Percentiles rank a stretch among this genome's conserved stretches.
These are phyloP conservation scores for Drosophila rhopaloa DNA, from an alignment of 1,140 invertebrate species.

Conservation along the genomic window DNA sequence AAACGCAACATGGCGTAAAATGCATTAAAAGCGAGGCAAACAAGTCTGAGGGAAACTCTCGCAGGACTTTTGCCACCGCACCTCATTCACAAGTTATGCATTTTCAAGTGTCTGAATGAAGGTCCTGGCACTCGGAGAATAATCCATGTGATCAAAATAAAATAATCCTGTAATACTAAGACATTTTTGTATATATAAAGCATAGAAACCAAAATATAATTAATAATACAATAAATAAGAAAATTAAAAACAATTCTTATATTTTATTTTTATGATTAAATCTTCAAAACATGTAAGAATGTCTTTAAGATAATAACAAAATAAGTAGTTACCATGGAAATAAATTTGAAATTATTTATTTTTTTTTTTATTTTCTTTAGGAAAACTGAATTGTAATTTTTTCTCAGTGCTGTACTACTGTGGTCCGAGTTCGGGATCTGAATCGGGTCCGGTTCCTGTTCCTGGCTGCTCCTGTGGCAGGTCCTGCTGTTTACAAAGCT, in stretches of 20 bases:
- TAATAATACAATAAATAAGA: too few relatives aligned
- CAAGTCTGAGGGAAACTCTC: constrained; percentile 44
- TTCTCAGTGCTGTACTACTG: not conserved
- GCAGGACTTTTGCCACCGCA: constrained; percentile 23
- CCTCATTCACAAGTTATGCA: constrained; percentile 72
- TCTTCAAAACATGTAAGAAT: too few relatives aligned
- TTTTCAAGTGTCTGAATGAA: constrained; percentile 68
- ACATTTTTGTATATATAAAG: too few relatives aligned
- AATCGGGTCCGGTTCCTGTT: constrained; percentile 18
- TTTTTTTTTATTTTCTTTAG: too few relatives aligned
- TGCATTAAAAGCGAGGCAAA: constrained; percentile 79
- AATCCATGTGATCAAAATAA: not conserved
- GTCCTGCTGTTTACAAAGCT: constrained; percentile 75
- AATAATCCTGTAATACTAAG: too few relatives aligned
- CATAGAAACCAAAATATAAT: too few relatives aligned
- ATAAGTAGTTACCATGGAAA: too few relatives aligned
- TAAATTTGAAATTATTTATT: too few relatives aligned
- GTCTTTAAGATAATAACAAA: too few relatives aligned
- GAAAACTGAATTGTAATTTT: too few relatives aligned
- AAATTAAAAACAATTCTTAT: not conserved
- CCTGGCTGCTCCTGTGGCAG: constrained; percentile 33
- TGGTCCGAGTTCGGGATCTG: constrained; percentile 6
- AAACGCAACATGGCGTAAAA: constrained; percentile 64
- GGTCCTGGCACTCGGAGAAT: constrained; percentile 25
- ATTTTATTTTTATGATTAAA: too few relatives aligned